Conservation (phyloP, 1,140 invertebrate genomes). For the Hermetia illucens region DNA sequence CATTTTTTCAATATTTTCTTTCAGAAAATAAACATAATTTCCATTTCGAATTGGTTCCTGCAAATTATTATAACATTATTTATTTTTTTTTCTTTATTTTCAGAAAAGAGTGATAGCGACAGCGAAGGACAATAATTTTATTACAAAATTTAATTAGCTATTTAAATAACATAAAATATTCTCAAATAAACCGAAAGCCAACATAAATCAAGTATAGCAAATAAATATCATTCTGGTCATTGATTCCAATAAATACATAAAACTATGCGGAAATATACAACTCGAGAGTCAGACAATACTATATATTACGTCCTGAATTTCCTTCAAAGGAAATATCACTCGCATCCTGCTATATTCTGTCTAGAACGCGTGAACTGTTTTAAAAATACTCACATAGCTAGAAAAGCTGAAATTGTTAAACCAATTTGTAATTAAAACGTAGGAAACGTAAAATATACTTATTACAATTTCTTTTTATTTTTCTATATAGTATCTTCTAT, state of each 20-base stretch:
- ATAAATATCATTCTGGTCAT: neutral
- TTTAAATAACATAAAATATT: neutral
- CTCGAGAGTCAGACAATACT: too few relatives aligned
- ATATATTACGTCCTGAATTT: too few relatives aligned
- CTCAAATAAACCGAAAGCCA: too few relatives aligned
- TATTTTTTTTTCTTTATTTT: slow-evolving; percentile 29
- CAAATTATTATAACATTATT: slow-evolving; percentile 4
- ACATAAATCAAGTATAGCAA: too few relatives aligned
- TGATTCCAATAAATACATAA: neutral
- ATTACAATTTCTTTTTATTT: neutral
- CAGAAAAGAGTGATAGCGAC: slow-evolving; percentile 86
- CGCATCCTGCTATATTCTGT: too few relatives aligned
- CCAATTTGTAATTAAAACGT: neutral
- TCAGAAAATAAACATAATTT: neutral
- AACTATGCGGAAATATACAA: too few relatives aligned
- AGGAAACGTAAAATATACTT: neutral
- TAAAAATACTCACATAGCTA: neutral
- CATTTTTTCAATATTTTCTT: neutral
- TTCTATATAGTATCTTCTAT: neutral
- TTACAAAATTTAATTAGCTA: neutral
- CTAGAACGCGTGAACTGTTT: neutral
- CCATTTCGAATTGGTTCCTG: slow-evolving; percentile 4
- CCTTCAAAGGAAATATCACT: too few relatives aligned
- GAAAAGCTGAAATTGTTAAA: neutral
- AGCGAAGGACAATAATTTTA: slow-evolving; percentile 64